phyloP scores from a whole-genome alignment of 2,797 vertebrate species.

The Streptopelia turtur region DNA sequence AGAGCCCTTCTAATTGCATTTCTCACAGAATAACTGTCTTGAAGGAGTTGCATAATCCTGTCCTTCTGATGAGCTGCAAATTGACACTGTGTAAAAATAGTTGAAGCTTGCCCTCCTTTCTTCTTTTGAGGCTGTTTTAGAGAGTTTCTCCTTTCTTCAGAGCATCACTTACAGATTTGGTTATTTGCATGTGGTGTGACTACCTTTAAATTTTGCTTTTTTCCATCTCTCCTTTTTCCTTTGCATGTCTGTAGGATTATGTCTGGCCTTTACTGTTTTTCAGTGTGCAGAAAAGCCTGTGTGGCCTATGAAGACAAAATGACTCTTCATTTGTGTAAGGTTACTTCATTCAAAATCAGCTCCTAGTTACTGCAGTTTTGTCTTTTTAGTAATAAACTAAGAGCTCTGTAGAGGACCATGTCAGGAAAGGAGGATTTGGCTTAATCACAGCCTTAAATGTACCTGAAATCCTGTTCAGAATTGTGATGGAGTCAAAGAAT shows the following conservation, averaged over 20 bases:
- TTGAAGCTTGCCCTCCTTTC: conserved; percentile 50
- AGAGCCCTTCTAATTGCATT: conserved; percentile 38
- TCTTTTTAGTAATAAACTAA: neutral
- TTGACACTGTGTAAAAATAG: conserved; percentile 66
- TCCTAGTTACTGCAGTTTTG: neutral
- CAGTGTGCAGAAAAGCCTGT: neutral
- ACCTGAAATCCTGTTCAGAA: neutral
- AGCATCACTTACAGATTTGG: neutral
- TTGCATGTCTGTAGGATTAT: neutral
- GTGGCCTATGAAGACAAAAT: neutral
- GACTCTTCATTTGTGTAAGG: neutral
- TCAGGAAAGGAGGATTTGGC: neutral
- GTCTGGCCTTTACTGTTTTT: neutral
- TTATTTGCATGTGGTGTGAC: neutral
- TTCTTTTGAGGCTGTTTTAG: conserved; percentile 34
- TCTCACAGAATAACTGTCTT: conserved; percentile 34
- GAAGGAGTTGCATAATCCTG: conserved; percentile 64
- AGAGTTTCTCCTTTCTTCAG: conserved; percentile 19
- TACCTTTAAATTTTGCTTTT: conserved; percentile 6
- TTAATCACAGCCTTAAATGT: neutral
- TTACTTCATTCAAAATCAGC: neutral
- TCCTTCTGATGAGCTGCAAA: conserved; percentile 64
- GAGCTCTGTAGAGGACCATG: neutral
- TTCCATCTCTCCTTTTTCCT: neutral
- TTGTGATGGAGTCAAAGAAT: neutral